A percentile compares a stretch with the other conserved stretches of the same genome.
Evolutionary conservation across 2,888 invertebrate species (phyloP).

Genomic region (Meta bourneti): DNA sequence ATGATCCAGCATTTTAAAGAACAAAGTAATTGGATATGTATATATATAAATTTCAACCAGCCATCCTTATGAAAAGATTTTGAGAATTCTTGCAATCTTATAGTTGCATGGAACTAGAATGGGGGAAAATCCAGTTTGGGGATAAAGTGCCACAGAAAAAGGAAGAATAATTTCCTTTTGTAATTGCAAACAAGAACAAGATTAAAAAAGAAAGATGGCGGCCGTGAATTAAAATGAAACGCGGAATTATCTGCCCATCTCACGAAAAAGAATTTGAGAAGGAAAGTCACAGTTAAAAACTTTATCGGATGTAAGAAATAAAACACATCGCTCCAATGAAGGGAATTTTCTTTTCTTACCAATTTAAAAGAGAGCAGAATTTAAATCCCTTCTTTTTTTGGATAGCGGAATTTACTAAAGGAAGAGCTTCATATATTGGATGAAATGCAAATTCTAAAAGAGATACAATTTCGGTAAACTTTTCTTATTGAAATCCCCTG

Average conservation of each 20-base stretch:
- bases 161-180: conserved; percentile 2
- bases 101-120: not conserved
- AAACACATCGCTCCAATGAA: not conserved
- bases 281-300: not conserved
- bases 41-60: conserved; percentile 6
- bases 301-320: conserved; percentile 21
- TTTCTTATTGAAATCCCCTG: not conserved
- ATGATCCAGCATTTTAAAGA: not conserved
- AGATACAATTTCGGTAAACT: not conserved
- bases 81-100: not conserved
- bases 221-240: conserved; percentile 26
- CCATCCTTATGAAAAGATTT: not conserved
- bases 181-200: conserved; percentile 14
- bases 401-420: not conserved
- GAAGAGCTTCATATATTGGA: not conserved
- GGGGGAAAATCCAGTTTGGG: not conserved
- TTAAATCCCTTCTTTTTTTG: not conserved
- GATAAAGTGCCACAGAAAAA: not conserved
- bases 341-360: not conserved
- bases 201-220: conserved; percentile 23
- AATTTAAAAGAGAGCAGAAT: not conserved
- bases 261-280: not conserved
- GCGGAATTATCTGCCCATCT: conserved; percentile 16
- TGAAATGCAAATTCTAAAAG: not conserved
- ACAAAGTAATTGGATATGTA: conserved; percentile 30